Percentiles rank a stretch among this genome's conserved stretches.
Conservation (phyloP, 2,113 vertebrate species). For the Alouatta palliata region DNA sequence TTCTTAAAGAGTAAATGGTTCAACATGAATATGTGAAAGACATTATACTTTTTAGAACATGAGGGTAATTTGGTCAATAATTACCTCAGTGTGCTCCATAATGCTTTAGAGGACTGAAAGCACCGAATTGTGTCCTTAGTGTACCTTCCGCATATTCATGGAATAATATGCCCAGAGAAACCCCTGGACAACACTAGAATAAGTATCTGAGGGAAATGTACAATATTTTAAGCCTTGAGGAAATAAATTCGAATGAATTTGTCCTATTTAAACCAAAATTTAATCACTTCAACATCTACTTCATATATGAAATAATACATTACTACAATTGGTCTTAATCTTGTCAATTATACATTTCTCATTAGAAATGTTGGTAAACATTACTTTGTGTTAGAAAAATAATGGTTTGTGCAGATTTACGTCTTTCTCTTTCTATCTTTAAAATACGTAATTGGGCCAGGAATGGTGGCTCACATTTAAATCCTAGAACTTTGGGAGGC, state of each 20-base stretch:
- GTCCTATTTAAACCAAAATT: background rate
- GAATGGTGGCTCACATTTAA: no score
- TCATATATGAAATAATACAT: background rate
- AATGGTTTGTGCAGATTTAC: background rate
- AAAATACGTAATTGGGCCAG: background rate
- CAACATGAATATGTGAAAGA: background rate
- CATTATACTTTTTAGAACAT: background rate
- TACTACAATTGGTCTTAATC: background rate
- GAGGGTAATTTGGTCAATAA: slow-evolving; percentile 7
- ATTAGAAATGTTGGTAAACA: background rate
- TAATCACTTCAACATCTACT: background rate
- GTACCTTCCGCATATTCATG: background rate
- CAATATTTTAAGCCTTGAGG: background rate
- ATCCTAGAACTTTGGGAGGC: no score
- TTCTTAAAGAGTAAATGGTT: background rate
- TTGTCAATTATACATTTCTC: background rate
- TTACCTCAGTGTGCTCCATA: background rate
- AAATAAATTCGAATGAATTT: background rate
- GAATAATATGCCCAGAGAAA: background rate
- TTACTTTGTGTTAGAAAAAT: slow-evolving; percentile 6
- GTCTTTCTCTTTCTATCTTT: background rate
- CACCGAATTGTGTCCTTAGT: background rate
- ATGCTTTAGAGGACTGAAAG: background rate
- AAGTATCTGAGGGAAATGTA: background rate
- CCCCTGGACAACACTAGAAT: background rate